Percentiles rank a stretch among this genome's conserved stretches.
Evolutionary conservation across 2,113 vertebrate genomes (phyloP).

Genomic region (Lophochroa leadbeateri): DNA sequence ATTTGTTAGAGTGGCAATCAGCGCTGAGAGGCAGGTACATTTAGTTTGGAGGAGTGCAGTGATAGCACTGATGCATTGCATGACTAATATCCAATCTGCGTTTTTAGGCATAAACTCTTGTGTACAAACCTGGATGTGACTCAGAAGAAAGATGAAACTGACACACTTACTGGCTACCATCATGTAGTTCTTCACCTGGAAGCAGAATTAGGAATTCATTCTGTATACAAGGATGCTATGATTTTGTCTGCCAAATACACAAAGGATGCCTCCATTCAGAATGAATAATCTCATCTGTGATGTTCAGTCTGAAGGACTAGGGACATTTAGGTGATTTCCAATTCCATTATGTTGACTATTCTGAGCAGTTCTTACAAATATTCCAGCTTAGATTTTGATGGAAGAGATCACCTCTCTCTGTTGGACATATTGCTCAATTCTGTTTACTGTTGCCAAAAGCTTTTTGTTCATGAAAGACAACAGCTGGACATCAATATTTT

Average conservation of each 20-base stretch:
- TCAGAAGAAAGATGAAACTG: neutral
- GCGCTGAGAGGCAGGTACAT: neutral
- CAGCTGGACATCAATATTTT: neutral
- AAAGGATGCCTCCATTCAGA: neutral
- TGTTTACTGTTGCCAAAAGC: neutral
- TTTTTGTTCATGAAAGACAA: constrained; percentile 20
- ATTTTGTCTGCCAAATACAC: constrained; percentile 8
- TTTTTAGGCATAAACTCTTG: neutral
- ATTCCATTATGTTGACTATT: neutral
- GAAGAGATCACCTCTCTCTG: neutral
- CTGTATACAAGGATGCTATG: neutral
- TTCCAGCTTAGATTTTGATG: neutral
- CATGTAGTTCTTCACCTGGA: neutral
- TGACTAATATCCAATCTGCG: neutral
- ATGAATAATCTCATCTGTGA: neutral
- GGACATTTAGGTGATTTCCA: neutral
- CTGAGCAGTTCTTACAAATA: neutral
- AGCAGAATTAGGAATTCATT: neutral
- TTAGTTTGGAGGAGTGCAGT: fast-evolving
- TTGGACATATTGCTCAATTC: neutral
- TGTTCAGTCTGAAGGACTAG: neutral
- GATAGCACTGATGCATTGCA: fast-evolving
- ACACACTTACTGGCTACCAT: neutral
- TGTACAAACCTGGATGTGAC: neutral
- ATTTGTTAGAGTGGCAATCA: neutral